These are phyloP conservation scores for Cladopsammia gracilis DNA, from an alignment of 64 coral and sea anemone species.

Conservation along the genomic window DNA sequence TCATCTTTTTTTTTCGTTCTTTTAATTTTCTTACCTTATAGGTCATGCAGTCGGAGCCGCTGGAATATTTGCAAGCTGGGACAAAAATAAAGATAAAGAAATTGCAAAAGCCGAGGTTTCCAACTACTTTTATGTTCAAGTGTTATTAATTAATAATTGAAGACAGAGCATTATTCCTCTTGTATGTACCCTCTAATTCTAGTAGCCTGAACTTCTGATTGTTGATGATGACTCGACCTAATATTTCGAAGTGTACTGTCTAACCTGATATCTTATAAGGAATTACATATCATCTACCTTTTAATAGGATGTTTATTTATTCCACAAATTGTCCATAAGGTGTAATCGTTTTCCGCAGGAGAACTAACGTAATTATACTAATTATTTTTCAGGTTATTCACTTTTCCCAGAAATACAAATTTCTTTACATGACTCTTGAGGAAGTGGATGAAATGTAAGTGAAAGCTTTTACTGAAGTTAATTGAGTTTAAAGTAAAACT, in stretches of 20 bases:
- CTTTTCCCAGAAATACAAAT: slow-evolving; percentile 65
- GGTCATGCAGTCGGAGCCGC: slow-evolving; percentile 63
- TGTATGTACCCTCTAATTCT: neutral
- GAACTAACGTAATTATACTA: neutral
- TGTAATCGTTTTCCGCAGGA: too few species aligned
- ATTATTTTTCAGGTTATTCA: slow-evolving; percentile 32
- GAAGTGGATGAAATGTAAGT: slow-evolving; percentile 75
- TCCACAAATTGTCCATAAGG: too few species aligned
- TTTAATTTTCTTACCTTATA: neutral
- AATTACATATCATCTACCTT: too few species aligned
- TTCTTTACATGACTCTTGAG: slow-evolving; percentile 37
- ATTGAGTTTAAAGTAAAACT: too few species aligned
- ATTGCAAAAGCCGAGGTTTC: slow-evolving; percentile 74
- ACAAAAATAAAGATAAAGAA: slow-evolving; percentile 44
- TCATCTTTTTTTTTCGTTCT: neutral
- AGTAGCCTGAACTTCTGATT: neutral
- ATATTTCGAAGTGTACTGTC: too few species aligned
- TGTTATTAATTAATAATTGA: neutral
- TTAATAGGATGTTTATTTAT: too few species aligned
- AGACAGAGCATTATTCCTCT: neutral
- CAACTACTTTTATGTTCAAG: neutral
- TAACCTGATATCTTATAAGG: too few species aligned
- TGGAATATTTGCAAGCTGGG: slow-evolving; percentile 60
- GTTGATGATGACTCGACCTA: too few species aligned
- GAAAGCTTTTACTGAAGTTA: neutral